Base-by-base conservation (phyloP, 1,140 invertebrate species). In the Dolichoris vasculosae region DNA sequence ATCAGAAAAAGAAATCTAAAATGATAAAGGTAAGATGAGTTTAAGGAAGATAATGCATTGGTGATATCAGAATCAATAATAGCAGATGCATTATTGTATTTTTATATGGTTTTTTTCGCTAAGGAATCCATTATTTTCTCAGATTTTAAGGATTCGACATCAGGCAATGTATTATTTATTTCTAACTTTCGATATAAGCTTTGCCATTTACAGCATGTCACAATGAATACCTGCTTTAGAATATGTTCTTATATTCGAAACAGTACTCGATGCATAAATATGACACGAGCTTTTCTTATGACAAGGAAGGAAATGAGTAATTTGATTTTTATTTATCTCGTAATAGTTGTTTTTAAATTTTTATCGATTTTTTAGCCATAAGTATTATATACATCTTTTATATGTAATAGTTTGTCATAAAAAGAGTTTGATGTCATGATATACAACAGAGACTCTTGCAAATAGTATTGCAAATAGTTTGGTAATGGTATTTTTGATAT, bases 181-280 rank as follows among this genome's bases (percentile, higher is more conserved):
- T 69, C 77, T 76, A 64, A 71, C 55, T 71, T 17, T 30, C 71
- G 59, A 30, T 73, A 59, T 55, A 83, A 83, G 81, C 38, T 51
- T 67, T 9, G 2, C 23, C 55, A 26, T 4, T 26, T 26, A 4
- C 9, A 26, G 55, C 20, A 26, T 13, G 1, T 59, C 17, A 23
- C 30, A 69, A 76, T 4, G 13, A 40, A 46, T 35, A 32, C 7
- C 7, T 6, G 51, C 38, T 13, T n/a, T 1, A 73, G 35, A 23
- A 64, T n/a, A 63, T 63, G 55, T 17, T 8, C 26, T n/a, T 20
- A 4, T n/a, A 6, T 63, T 63, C 6, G 30, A 23, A 3, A 15
- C 38, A 11, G 26, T 20, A 6, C 59, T 35, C 32, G 63, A n/a
- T n/a, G n/a, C n/a, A n/a, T n/a, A n/a, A n/a, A 67, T 26, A 67